A percentile compares a stretch with the other conserved stretches of the same genome.
These are phyloP conservation scores for cattle (Bos taurus) DNA, from an alignment of 2,113 vertebrate species.

Conservation along the genomic window ARS-UCD2.0 NC_037337.1:54878501-54879000, in stretches of 20 bases:
- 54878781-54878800: background rate
- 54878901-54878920: background rate
- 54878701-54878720: background rate
- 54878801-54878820: background rate
- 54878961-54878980: background rate
- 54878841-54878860: background rate
- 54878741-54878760: background rate
- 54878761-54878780: background rate
- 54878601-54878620: background rate
- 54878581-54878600: background rate
- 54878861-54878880: accelerated
- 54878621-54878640: background rate
- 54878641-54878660: background rate
- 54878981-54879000: background rate
- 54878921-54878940: background rate
- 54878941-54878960: background rate
- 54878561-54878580: background rate
- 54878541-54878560: background rate
- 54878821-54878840: background rate
- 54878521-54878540: background rate
- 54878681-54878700: background rate
- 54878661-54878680: background rate
- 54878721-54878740: background rate
- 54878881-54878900: background rate
- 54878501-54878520: background rate